A percentile compares a stretch with the other conserved stretches of the same genome.
Evolutionary conservation across 1,140 invertebrate genomes (phyloP).

Genomic region (Riptortus pedestris): DNA sequence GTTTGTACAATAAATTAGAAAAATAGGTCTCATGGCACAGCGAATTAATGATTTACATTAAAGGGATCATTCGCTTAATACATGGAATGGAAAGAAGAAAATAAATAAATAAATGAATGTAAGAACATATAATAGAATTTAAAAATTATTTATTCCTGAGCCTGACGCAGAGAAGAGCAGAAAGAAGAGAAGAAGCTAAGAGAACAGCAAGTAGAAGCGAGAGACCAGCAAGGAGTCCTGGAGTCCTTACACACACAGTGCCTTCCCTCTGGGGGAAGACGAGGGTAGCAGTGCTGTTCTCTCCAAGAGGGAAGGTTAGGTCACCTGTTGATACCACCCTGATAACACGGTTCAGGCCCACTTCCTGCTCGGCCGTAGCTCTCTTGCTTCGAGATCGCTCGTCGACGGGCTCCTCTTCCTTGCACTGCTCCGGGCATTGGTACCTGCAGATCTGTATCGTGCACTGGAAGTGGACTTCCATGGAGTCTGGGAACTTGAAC

Average conservation of each 20-base stretch:
- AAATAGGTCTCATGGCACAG: background rate
- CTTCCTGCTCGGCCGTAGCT: slow-evolving; percentile 66
- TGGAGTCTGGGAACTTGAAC: slow-evolving; percentile 92
- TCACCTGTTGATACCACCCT: slow-evolving; percentile 88
- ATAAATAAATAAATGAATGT: background rate
- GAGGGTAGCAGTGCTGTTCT: slow-evolving; percentile 52
- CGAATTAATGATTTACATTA: background rate
- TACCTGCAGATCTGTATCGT: slow-evolving; percentile 89
- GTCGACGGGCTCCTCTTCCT: slow-evolving; percentile 59
- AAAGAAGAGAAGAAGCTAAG: slow-evolving; percentile 69
- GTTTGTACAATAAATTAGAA: too few species aligned
- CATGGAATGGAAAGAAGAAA: background rate
- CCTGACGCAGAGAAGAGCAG: slow-evolving; percentile 58
- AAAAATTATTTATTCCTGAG: background rate
- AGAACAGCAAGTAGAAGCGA: slow-evolving; percentile 68
- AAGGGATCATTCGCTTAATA: background rate
- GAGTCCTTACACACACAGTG: slow-evolving; percentile 83
- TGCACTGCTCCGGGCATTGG: slow-evolving; percentile 85
- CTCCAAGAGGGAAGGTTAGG: slow-evolving; percentile 79
- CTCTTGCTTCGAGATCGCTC: slow-evolving; percentile 45
- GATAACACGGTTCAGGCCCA: slow-evolving; percentile 79
- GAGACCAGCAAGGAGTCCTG: slow-evolving; percentile 74
- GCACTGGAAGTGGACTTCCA: slow-evolving; percentile 95
- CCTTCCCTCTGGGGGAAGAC: slow-evolving; percentile 64
- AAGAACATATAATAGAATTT: background rate